Evolutionary conservation across 2,113 vertebrate species (phyloP).

Genomic region (Recurvirostra avosetta): DNA sequence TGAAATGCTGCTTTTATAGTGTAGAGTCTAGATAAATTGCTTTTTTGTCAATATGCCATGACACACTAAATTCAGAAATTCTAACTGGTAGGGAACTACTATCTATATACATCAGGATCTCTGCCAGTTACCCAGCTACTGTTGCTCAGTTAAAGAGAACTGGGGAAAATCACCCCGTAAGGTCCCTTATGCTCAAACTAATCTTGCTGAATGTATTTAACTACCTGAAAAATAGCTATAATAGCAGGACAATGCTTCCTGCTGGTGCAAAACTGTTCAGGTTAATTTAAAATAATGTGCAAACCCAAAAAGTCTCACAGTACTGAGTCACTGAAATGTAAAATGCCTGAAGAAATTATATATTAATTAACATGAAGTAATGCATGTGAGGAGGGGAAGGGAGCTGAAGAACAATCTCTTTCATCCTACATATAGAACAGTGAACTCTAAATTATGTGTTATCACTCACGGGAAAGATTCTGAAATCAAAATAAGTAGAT

Average conservation of each 20-base stretch:
- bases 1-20: neutral
- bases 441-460: neutral
- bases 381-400: neutral
- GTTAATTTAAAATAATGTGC: neutral
- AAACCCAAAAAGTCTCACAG: neutral
- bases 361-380: neutral
- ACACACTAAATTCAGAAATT: neutral
- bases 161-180: neutral
- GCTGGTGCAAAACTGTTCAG: neutral
- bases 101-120: neutral
- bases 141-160: neutral
- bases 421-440: neutral
- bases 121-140: neutral
- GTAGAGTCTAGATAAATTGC: neutral
- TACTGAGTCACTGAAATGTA: neutral
- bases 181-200: neutral
- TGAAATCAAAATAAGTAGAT: neutral
- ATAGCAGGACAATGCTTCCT: neutral
- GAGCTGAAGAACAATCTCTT: neutral
- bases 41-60: constrained; percentile 17
- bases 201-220: neutral
- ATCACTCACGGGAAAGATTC: neutral
- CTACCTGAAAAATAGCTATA: neutral
- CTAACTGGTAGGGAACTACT: neutral
- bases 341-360: neutral